Evolutionary conservation across 2,113 vertebrate species (phyloP), one percentile per base, ranked within the genome.

Genomic region (Atlantisia rogersi): DNA sequence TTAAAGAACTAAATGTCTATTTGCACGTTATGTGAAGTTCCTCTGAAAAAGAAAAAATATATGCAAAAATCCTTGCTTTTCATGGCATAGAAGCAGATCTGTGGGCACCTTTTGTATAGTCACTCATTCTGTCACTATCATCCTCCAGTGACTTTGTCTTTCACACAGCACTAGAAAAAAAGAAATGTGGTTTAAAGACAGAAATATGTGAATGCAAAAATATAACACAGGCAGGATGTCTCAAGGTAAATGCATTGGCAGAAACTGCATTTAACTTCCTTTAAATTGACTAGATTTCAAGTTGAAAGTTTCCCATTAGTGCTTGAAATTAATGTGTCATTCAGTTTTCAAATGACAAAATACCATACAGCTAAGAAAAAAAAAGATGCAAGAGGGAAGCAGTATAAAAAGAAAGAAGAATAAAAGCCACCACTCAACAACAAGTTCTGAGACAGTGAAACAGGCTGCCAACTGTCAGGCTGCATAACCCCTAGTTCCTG

Each of bases 301-400:
- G 88, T 75, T 91, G 94, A 95, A 96, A 88, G 86, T 96, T 97
- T 96, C 88, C 95, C 91, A 90, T 95, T 95, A 95, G 85, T 95
- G 84, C 93, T 78, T 97, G 94, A 95, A 97, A 96, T 96, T 95
- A 97, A 95, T 71, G 84, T 95, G 92, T 94, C 94, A 95, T 96
- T 95, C 91, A 80, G 68, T 91, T 96, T 95, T 94, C 76, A 86
- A 94, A 93, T 91, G 90, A 93, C 90, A 96, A 93, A 96, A 96
- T 84, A 93, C 60, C 24, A 84, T 86, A 58, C 44, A 94, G 35
- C 15, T 48, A 70, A 85, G 62, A 84, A 80, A 76, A 94, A 53
- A 26, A 70, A 75, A 74, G 10, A 86, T 48, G 42, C 26, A 60
- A 94, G 56, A 84, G 68, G 22, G 20, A 86, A 88, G 40, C 15